phyloP scores from a whole-genome alignment of 2,888 invertebrate species.

The Endomychus coccineus region DNA sequence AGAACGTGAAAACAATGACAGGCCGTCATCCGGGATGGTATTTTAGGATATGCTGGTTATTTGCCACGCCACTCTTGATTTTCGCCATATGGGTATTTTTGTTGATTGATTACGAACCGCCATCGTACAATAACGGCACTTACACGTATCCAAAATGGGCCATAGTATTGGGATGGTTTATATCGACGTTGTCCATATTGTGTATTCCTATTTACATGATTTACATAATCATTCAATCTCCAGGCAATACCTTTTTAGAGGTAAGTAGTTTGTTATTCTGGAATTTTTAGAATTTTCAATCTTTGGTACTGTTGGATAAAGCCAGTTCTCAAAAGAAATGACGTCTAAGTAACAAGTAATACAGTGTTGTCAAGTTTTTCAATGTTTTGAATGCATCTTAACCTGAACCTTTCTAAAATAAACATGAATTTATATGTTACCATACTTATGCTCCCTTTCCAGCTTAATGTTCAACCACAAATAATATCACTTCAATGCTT shows the following conservation, averaged over 20 bases:
- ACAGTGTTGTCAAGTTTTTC: no score
- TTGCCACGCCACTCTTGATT: constrained; percentile 72
- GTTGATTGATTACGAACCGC: constrained; percentile 78
- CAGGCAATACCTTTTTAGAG: constrained; percentile 64
- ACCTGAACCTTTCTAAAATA: no score
- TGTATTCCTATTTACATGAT: constrained; percentile 81
- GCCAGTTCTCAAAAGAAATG: no score
- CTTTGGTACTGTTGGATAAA: no score
- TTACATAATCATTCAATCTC: constrained; percentile 60
- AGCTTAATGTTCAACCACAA: no score
- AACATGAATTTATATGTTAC: no score
- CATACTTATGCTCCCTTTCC: no score
- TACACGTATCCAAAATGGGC: constrained; percentile 81
- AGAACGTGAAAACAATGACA: constrained; percentile 86
- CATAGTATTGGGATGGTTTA: constrained; percentile 77
- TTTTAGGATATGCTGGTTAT: constrained; percentile 78
- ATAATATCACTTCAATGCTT: no score
- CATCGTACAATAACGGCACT: constrained; percentile 72
- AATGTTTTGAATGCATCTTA: no score
- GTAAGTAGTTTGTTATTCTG: constrained; percentile 45
- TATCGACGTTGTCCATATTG: constrained; percentile 72
- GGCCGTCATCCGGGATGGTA: constrained; percentile 72
- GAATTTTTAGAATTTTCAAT: no score
- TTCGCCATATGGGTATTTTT: constrained; percentile 84
- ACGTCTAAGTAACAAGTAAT: no score